Percentiles rank a stretch among this genome's conserved stretches.
Evolutionary conservation across 2,888 invertebrate genomes (phyloP).

Genomic region (Taphrorychus bicolor): DNA sequence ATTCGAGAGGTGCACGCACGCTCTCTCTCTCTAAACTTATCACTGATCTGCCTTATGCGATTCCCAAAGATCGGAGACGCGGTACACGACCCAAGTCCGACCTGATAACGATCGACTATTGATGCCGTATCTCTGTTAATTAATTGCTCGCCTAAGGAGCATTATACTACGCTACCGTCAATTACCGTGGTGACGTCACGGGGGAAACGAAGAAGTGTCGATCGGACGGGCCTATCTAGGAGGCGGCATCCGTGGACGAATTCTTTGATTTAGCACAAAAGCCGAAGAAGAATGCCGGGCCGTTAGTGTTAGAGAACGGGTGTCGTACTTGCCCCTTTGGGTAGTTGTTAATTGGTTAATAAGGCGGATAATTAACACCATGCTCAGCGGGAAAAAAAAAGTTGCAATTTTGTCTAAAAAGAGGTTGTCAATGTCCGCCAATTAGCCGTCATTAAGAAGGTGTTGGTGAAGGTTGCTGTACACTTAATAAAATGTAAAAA

Average conservation of each 20-base stretch:
- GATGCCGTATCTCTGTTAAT: conserved; percentile 53
- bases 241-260: conserved; percentile 9
- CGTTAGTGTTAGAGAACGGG: conserved; percentile 3
- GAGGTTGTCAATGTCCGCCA: no score
- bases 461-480: no score
- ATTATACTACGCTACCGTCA: conserved; percentile 44
- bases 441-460: no score
- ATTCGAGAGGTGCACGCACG: no score
- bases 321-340: conserved; percentile 5
- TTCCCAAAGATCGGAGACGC: conserved; percentile 15
- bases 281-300: background rate
- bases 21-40: background rate
- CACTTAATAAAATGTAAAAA: no score
- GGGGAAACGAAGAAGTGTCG: conserved; percentile 1
- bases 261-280: conserved; percentile 11
- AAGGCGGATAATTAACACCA: conserved; percentile 9
- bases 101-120: conserved; percentile 49
- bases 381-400: background rate
- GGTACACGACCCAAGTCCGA: conserved; percentile 10
- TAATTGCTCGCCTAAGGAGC: conserved; percentile 50
- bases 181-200: conserved; percentile 20
- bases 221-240: conserved; percentile 8
- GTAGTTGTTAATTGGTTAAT: conserved; percentile 8
- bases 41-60: background rate
- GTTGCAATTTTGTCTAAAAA: background rate